Percentiles rank a stretch among this genome's conserved stretches.
Evolutionary conservation across 2,888 invertebrate species (phyloP).

Genomic region (Drosophila anceps): DNA sequence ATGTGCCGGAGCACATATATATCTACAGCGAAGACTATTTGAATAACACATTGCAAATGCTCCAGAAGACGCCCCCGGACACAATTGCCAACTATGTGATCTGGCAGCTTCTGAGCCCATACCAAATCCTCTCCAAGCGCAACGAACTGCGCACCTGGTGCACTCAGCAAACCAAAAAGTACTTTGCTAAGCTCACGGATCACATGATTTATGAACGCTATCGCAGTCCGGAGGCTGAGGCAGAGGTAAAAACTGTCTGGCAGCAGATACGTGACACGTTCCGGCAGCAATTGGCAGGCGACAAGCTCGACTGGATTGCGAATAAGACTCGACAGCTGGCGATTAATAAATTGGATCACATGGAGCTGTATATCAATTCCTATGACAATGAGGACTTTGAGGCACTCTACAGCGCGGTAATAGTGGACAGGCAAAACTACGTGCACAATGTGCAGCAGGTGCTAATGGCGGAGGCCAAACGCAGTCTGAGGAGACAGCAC

Average conservation of each 20-base stretch:
- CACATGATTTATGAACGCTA: constrained; percentile 72
- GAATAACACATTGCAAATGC: constrained; percentile 39
- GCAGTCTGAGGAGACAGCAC: constrained; percentile 31
- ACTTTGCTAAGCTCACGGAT: constrained; percentile 77
- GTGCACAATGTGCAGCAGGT: constrained; percentile 74
- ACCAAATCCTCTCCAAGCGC: constrained; percentile 47
- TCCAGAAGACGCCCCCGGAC: constrained; percentile 53
- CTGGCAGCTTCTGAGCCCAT: constrained; percentile 74
- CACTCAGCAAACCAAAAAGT: constrained; percentile 63
- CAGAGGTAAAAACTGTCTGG: constrained; percentile 77
- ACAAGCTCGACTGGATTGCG: constrained; percentile 78
- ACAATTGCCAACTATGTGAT: constrained; percentile 75
- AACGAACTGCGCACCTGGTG: constrained; percentile 62
- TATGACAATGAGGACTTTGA: constrained; percentile 75
- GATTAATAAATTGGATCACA: constrained; percentile 69
- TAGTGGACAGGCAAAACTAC: constrained; percentile 63
- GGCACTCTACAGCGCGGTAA: constrained; percentile 53
- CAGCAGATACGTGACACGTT: constrained; percentile 71
- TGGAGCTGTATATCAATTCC: constrained; percentile 76
- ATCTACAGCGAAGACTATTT: constrained; percentile 70
- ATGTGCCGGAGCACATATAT: constrained; percentile 73
- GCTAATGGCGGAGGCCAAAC: constrained; percentile 37
- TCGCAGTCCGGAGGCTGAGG: constrained; percentile 60
- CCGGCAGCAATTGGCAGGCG: constrained; percentile 61
- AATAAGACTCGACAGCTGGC: constrained; percentile 72